A percentile compares a stretch with the other conserved stretches of the same genome.
These are phyloP conservation scores for Castor canadensis DNA, from an alignment of 2,113 vertebrate genomes.

Conservation along the genomic window DNA sequence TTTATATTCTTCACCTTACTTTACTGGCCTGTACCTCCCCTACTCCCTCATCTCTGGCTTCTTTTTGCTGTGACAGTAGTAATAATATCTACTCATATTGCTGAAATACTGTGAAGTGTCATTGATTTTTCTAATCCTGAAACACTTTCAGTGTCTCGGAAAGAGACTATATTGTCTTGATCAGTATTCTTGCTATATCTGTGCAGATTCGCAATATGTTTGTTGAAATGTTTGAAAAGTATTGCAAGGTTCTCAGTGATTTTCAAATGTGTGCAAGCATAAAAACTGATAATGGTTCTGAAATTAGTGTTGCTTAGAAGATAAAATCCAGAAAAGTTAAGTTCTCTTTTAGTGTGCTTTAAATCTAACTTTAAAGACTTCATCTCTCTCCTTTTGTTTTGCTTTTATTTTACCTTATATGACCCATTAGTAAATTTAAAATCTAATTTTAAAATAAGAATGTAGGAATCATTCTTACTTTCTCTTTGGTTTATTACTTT, in stretches of 20 bases:
- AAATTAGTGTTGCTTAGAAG: not conserved
- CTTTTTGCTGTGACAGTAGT: not conserved
- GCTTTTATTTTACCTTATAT: not conserved
- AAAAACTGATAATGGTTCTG: not conserved
- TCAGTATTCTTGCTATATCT: not conserved
- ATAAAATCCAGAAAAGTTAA: not conserved
- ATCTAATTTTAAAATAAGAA: too few species aligned
- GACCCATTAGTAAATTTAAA: not conserved
- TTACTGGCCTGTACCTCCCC: not conserved
- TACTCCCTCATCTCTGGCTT: not conserved
- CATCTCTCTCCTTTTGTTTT: not conserved
- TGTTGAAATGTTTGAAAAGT: not conserved
- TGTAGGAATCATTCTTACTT: not conserved
- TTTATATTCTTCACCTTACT: not conserved
- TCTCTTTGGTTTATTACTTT: not conserved
- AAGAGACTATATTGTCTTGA: not conserved
- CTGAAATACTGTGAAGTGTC: not conserved
- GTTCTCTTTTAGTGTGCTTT: not conserved
- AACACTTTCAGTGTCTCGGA: not conserved
- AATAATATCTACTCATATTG: not conserved
- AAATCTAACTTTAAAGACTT: not conserved
- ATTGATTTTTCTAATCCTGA: not conserved
- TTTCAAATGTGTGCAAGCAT: not conserved
- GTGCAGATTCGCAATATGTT: not conserved
- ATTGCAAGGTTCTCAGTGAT: not conserved